Evolutionary conservation across 2,797 vertebrate species (phyloP).

Genomic region (Microcaecilia unicolor): DNA sequence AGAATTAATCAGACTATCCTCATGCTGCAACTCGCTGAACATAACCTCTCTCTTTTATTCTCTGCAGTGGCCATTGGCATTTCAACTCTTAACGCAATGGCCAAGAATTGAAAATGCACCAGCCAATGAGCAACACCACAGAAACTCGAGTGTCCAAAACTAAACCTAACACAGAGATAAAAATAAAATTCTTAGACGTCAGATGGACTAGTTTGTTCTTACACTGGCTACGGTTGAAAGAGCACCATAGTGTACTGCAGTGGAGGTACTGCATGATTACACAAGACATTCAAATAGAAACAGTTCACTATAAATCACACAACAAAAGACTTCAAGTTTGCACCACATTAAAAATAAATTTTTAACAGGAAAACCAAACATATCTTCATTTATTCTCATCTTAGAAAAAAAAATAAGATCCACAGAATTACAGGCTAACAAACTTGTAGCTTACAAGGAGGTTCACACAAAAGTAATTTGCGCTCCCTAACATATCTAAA

Average conservation of each 20-base stretch:
- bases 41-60: no score
- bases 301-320: no score
- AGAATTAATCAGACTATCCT: slow-evolving; percentile 39
- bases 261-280: slow-evolving; percentile 42
- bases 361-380: no score
- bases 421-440: no score
- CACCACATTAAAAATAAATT: no score
- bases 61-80: neutral
- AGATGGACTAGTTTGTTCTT: slow-evolving; percentile 26
- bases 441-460: no score
- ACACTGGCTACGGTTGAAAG: slow-evolving; percentile 50
- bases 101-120: slow-evolving; percentile 4
- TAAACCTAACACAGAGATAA: slow-evolving; percentile 21
- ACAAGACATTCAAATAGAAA: slow-evolving; percentile 56
- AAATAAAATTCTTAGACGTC: slow-evolving; percentile 36
- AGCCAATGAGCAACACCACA: slow-evolving; percentile 18
- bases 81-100: neutral
- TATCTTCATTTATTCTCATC: no score
- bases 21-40: slow-evolving; percentile 31
- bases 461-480: no score
- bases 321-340: no score
- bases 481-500: no score
- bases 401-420: no score
- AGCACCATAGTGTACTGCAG: slow-evolving; percentile 65
- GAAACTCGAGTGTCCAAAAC: slow-evolving; percentile 27